Base-by-base conservation (phyloP, 1,140 invertebrate genomes). In the Drosophila santomea region DNA sequence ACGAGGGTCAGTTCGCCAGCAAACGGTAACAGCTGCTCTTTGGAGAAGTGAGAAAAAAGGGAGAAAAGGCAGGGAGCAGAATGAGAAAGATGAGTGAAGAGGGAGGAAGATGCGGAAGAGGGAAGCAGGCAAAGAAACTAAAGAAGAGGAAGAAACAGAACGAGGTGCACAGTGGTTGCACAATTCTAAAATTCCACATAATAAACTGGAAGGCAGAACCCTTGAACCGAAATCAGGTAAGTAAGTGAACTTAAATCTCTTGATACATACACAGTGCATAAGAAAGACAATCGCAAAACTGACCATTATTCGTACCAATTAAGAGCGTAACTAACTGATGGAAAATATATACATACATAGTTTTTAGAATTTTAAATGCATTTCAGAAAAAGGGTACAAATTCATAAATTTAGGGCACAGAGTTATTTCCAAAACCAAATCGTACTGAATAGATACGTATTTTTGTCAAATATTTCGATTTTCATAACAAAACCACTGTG, bases 11-110 rank as follows among this genome's bases (percentile, higher is more conserved):
- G 61, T 55, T 58, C 41, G 39, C 43, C 25, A 41, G 43, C 56
- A 54, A 74, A 39, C 41, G 44, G 71, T 45, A 76, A 76, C 73
- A 76, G 73, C 73, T 76, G 72, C 73, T 76, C 55, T 51, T 38
- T 35, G 48, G 15, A 39, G 57, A 61, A 45, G 28, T 35, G 32
- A 23, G 36, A n/a, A 38, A 51, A 51, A 38, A 72, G 67, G 67
- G 47, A 51, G 38, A 56, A 55, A 43, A 48, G 39, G 32, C 32
- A 32, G 32, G 32, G 28, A 59, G 54, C 62, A 48, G 32, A 35
- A 57, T 23, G 17, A 39, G 17, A 17, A 4, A 23, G 25, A 20
- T 5, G 28, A 47, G 48, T 12, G 50, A 36, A 23, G 17, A 23
- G 8, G 15, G 23, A 41, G 35, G 38, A 39, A 43, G 35, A 38